phyloP scores from a whole-genome alignment of 53 echinoderm and acorn worm genomes.

The Stichopus horrens region DNA sequence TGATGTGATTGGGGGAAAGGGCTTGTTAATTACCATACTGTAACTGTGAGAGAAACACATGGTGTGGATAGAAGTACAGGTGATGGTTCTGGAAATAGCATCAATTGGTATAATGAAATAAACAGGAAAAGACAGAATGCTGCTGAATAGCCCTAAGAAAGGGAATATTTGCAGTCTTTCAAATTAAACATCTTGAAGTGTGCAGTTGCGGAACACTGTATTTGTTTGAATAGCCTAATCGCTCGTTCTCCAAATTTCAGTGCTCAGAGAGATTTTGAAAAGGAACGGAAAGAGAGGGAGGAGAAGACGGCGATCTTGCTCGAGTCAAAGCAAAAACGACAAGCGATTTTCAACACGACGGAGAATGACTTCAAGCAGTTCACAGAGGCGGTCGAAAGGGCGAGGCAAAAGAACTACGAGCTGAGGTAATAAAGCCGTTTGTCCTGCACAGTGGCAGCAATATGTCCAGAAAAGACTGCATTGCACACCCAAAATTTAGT shows the following conservation, averaged over 20 bases:
- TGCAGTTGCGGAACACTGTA: too few species aligned
- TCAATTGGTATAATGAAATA: too few species aligned
- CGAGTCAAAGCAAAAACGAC: constrained; percentile 44
- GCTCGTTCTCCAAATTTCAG: constrained; percentile 31
- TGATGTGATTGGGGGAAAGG: too few species aligned
- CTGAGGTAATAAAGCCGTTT: constrained; percentile 57
- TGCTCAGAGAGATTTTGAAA: constrained; percentile 76
- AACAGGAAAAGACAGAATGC: too few species aligned
- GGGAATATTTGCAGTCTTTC: too few species aligned
- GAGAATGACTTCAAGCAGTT: constrained; percentile 74
- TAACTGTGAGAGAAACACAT: too few species aligned
- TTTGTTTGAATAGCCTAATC: not conserved
- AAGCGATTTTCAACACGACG: constrained; percentile 53
- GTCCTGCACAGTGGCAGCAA: too few species aligned
- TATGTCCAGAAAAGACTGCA: not conserved
- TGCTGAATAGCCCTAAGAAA: too few species aligned
- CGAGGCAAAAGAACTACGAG: constrained; percentile 56
- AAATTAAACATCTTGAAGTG: too few species aligned
- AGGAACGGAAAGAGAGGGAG: constrained; percentile 65
- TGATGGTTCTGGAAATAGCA: too few species aligned
- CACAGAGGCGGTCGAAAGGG: constrained; percentile 54
- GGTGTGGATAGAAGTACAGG: too few species aligned
- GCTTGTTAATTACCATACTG: too few species aligned
- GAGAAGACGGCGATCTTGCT: constrained; percentile 53
- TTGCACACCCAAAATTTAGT: not conserved